phyloP scores from a whole-genome alignment of 2,797 vertebrate species.

The Chrysocyon brachyurus region DNA sequence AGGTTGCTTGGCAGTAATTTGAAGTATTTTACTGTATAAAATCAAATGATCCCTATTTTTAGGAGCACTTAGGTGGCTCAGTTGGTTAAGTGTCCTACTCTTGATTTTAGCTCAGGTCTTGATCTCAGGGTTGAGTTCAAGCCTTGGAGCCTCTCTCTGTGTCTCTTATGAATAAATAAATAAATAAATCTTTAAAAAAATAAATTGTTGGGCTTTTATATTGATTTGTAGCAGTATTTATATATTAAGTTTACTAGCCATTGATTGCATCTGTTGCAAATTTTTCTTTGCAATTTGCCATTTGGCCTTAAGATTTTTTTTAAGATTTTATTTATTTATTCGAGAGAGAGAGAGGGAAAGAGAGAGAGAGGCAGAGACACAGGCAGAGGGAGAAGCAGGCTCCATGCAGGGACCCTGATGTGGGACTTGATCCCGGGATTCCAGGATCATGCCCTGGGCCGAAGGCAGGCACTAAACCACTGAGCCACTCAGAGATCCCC shows the following conservation, averaged over 20 bases:
- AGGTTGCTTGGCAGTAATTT: slow-evolving; percentile 50
- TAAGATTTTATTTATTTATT: too few relatives aligned
- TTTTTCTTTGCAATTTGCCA: not conserved
- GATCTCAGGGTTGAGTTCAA: not conserved
- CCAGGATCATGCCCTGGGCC: too few relatives aligned
- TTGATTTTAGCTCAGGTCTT: not conserved
- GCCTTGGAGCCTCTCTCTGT: too few relatives aligned
- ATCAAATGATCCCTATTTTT: not conserved
- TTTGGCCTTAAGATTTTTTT: not conserved
- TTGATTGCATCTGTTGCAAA: not conserved
- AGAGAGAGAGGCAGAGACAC: too few relatives aligned
- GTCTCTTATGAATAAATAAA: not conserved
- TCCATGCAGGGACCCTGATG: too few relatives aligned
- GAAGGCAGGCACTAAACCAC: too few relatives aligned
- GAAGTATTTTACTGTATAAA: slow-evolving; percentile 49
- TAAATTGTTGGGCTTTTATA: not conserved
- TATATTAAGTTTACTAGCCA: not conserved
- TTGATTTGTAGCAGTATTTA: not conserved
- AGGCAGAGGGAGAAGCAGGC: too few relatives aligned
- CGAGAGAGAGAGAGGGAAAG: too few relatives aligned
- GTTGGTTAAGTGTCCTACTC: not conserved
- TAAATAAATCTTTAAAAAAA: not conserved
- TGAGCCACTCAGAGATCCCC: too few relatives aligned
- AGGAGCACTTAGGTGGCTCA: not conserved
- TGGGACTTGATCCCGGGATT: too few relatives aligned